Conservation (phyloP, 2,113 vertebrate species). For the Syngnathoides biaculeatus region DNA sequence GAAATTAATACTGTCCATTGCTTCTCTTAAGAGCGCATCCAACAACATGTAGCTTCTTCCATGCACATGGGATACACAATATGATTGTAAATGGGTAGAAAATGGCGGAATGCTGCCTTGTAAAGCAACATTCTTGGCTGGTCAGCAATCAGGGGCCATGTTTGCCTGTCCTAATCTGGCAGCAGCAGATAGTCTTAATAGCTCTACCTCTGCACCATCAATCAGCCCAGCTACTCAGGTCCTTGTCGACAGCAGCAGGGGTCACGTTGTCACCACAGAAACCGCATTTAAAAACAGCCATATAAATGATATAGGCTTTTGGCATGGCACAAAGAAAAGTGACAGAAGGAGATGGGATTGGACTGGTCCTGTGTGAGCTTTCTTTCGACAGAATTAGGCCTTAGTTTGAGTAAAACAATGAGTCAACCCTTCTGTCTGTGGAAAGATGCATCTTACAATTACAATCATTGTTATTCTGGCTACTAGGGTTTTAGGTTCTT, state of each 20-base stretch:
- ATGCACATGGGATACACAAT: not conserved
- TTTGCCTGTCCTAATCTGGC: constrained; percentile 77
- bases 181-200: constrained; percentile 77
- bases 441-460: not conserved
- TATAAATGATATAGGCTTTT: constrained; percentile 59
- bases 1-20: not conserved
- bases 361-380: constrained; percentile 9
- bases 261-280: constrained; percentile 72
- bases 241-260: constrained; percentile 51
- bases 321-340: constrained; percentile 53
- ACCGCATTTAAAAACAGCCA: constrained; percentile 70
- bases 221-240: constrained; percentile 67
- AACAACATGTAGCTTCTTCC: not conserved
- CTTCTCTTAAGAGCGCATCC: not conserved
- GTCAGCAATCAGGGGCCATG: constrained; percentile 43
- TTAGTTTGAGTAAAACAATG: constrained; percentile 22
- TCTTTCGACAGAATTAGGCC: constrained; percentile 22
- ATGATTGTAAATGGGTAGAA: constrained; percentile 29
- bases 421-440: constrained; percentile 10
- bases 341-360: constrained; percentile 23
- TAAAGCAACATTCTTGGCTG: constrained; percentile 51
- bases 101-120: constrained; percentile 46
- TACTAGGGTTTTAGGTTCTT: not conserved
- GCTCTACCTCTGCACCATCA: constrained; percentile 67
- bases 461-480: not conserved